A percentile compares a stretch with the other conserved stretches of the same genome.
Evolutionary conservation across 2,113 vertebrate species (phyloP).

Genomic region (Taxidea taxus): DNA sequence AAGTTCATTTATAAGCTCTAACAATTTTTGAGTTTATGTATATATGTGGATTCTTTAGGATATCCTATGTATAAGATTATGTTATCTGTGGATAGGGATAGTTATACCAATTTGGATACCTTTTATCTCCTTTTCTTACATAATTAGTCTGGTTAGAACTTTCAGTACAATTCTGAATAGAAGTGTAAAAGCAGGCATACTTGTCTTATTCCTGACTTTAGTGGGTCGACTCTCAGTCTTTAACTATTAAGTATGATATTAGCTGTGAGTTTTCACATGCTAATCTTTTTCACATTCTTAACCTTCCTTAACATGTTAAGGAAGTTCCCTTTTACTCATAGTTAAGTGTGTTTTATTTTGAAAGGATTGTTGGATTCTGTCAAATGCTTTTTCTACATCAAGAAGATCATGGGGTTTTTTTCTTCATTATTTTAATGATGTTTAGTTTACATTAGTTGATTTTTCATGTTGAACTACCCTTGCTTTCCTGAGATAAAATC

Average conservation of each 20-base stretch:
- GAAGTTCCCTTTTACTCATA: not conserved
- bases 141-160: not conserved
- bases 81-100: not conserved
- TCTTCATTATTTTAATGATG: not conserved
- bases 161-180: not conserved
- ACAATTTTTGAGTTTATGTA: not conserved
- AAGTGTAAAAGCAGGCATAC: not conserved
- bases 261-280: not conserved
- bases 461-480: not conserved
- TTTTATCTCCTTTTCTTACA: not conserved
- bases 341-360: not conserved
- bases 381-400: not conserved
- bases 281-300: too few relatives aligned
- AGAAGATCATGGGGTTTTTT: not conserved
- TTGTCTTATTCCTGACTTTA: not conserved
- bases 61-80: not conserved
- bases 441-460: not conserved
- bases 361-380: not conserved
- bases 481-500: not conserved
- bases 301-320: not conserved
- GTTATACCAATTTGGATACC: not conserved
- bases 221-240: not conserved
- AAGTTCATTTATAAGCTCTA: not conserved
- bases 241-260: not conserved
- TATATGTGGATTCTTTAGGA: not conserved